Evolutionary conservation across 2,113 vertebrate species (phyloP), one percentile per base, ranked within the genome.

Genomic region (Atherinomorus stipes): DNA sequence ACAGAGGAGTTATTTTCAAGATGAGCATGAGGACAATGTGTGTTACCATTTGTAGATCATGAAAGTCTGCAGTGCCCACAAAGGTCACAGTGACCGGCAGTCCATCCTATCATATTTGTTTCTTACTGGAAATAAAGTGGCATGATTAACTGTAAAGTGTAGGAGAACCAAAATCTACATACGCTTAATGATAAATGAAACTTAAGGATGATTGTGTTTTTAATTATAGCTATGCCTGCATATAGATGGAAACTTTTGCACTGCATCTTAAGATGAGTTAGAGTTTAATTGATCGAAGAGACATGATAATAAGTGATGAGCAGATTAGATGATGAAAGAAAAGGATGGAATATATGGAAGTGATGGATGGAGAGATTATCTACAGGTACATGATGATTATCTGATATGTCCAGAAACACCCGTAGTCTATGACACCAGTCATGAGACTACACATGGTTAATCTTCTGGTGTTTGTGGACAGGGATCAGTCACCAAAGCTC

Each of bases 381-480:
- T 37, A 44, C 8, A 28, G 18, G 64, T 37, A 44, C 8, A 28
- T n/a, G 64, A 47, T 63, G 60, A 44, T 23, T 12, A 10, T 61
- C 65, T 45, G 15, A 69, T 53, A 50, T 57, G 84, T 84, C 73
- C 58, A 85, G 19, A 85, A 88, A 86, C 74, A 82, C 69, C 72
- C 62, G 16, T 47, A n/a, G 57, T 56, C 11, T 5, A 2, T 63
- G 25, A 40, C 7, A 12, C 40, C 10, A 45, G 22, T 58, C 31
- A 60, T 31, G 3, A 74, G 65, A 72, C 5, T 22, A 23, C 40
- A 31, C 8, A 26, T 16, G 10, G 4, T 2, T 5, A 38, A 26
- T 63, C 60, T 47, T 61, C 26, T 53, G 18, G 21, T 42, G 80
- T 78, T 88, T 84, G 49, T 79, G 76, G 74, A 78, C 74, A 64